Evolutionary conservation across 2,797 vertebrate genomes (phyloP).

Genomic region (Sarcophilus harrisii): DNA sequence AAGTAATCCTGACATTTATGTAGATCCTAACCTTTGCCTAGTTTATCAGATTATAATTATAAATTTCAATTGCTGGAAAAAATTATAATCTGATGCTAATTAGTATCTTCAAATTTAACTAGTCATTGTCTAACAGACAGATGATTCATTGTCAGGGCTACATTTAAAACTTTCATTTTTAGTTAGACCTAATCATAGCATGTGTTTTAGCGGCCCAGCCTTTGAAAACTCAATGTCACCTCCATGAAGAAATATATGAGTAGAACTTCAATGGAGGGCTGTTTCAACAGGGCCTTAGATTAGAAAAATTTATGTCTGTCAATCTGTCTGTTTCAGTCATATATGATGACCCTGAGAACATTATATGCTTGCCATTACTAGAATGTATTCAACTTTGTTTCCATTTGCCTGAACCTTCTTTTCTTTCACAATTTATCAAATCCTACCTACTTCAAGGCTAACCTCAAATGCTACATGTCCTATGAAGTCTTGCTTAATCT

Average conservation of each 20-base stretch:
- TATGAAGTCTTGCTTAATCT: neutral
- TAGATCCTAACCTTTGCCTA: neutral
- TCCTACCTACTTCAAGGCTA: neutral
- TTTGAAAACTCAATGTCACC: neutral
- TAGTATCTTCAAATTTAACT: neutral
- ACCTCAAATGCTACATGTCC: neutral
- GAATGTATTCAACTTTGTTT: neutral
- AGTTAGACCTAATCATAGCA: neutral
- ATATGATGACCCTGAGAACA: neutral
- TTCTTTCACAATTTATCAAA: neutral
- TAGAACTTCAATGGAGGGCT: neutral
- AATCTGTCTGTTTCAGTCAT: neutral
- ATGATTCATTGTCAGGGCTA: neutral
- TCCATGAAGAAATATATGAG: neutral
- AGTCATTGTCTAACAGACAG: neutral
- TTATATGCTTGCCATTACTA: neutral
- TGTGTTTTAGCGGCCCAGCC: neutral
- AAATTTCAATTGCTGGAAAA: neutral
- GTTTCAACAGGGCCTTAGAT: neutral
- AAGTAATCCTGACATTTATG: neutral
- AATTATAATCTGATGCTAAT: neutral
- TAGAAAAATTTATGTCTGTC: neutral
- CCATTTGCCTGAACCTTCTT: neutral
- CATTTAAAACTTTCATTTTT: neutral
- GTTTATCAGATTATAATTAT: neutral